phyloP scores from a whole-genome alignment of 2,113 vertebrate species.

The Trogon melanurus region DNA sequence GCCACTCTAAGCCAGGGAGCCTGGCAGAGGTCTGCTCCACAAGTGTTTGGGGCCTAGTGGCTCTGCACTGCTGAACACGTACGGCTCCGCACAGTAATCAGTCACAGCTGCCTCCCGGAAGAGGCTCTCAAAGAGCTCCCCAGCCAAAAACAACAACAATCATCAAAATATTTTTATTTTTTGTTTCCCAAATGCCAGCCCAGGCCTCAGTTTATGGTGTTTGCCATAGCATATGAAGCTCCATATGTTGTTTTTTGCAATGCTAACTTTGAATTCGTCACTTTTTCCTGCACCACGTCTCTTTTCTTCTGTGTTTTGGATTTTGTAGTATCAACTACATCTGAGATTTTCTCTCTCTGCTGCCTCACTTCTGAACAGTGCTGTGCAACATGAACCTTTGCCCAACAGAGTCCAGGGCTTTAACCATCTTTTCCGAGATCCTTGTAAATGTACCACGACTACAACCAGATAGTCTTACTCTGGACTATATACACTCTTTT shows the following conservation, averaged over 20 bases:
- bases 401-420: background rate
- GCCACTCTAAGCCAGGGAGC: background rate
- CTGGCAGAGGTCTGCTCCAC: background rate
- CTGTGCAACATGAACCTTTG: background rate
- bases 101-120: background rate
- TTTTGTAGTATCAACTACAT: conserved; percentile 7
- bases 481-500: background rate
- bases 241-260: conserved; percentile 54
- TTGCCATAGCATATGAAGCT: conserved; percentile 32
- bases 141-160: conserved; percentile 24
- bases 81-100: background rate
- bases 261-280: background rate
- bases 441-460: background rate
- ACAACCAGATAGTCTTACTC: background rate
- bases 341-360: background rate
- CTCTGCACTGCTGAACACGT: background rate
- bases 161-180: background rate
- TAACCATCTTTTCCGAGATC: background rate
- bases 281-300: background rate
- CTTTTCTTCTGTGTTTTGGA: conserved; percentile 46
- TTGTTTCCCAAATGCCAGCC: conserved; percentile 24
- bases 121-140: background rate
- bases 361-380: background rate
- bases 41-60: background rate
- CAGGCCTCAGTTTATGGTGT: background rate